Percentiles rank a stretch among this genome's conserved stretches.
Conservation (phyloP, 1,140 invertebrate genomes). For the Alviniconcha marisindica region DNA sequence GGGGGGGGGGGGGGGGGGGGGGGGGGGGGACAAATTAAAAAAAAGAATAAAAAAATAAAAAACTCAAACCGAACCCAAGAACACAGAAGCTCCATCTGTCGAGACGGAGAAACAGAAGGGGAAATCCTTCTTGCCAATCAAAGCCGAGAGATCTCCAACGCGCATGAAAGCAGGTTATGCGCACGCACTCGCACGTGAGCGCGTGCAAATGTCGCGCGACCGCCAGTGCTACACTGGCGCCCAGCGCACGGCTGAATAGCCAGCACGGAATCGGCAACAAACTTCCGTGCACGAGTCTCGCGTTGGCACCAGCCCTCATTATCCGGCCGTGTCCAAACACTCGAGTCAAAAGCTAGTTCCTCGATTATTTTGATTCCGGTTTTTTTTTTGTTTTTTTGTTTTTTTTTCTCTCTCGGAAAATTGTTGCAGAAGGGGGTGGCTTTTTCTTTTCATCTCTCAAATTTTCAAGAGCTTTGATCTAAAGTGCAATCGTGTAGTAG, state of each 20-base stretch:
- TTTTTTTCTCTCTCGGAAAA: neutral
- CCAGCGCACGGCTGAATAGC: too few species aligned
- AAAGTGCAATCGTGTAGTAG: too few species aligned
- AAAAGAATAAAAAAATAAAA: neutral
- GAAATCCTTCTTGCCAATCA: neutral
- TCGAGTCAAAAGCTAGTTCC: slow-evolving; percentile 5
- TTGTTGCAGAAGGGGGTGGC: too few species aligned
- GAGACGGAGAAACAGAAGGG: neutral
- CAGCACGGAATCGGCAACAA: neutral
- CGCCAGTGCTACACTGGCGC: too few species aligned
- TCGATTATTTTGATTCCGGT: too few species aligned
- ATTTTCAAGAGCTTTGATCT: too few species aligned
- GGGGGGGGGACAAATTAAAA: too few species aligned
- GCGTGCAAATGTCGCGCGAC: neutral
- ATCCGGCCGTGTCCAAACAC: neutral
- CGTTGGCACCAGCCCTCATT: neutral
- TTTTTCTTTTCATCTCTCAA: too few species aligned
- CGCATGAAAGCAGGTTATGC: neutral
- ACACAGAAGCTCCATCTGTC: slow-evolving; percentile 6
- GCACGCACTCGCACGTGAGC: neutral
- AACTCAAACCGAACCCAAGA: neutral
- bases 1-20: too few species aligned
- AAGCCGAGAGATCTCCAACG: neutral
- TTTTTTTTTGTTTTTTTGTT: too few species aligned
- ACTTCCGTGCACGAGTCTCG: neutral